Percentiles rank a stretch among this genome's conserved stretches.
Conservation (phyloP, 2,888 invertebrate species). For the Coleophora deauratella region DNA sequence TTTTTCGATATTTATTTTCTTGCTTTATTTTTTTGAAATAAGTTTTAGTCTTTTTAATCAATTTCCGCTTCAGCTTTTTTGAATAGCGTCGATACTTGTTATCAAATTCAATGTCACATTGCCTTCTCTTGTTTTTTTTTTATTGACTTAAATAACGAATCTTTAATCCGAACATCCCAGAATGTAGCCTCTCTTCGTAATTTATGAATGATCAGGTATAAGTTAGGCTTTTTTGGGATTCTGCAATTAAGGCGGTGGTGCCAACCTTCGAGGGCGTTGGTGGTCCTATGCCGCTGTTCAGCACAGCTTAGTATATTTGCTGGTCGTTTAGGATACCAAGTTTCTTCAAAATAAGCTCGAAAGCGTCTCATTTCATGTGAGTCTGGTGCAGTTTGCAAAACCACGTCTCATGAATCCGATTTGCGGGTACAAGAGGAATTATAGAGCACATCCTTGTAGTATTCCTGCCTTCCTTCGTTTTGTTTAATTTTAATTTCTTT, state of each 20-base stretch:
- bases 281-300: slow-evolving; percentile 7
- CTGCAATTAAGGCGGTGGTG: slow-evolving; percentile 8
- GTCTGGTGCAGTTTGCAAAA: slow-evolving; percentile 5
- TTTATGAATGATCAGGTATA: slow-evolving; percentile 10
- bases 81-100: neutral
- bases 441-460: slow-evolving; percentile 7
- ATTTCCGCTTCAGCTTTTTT: neutral
- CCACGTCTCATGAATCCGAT: slow-evolving; percentile 11
- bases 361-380: slow-evolving; percentile 11
- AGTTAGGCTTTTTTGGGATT: slow-evolving; percentile 9
- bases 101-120: neutral
- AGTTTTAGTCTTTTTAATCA: neutral
- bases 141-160: slow-evolving; percentile 2
- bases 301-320: slow-evolving; percentile 10
- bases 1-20: no score
- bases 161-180: slow-evolving; percentile 8
- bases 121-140: slow-evolving; percentile 1
- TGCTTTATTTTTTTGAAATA: neutral
- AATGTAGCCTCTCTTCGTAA: slow-evolving; percentile 10
- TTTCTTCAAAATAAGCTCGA: slow-evolving; percentile 9
- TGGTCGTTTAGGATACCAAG: slow-evolving; percentile 11
- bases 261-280: slow-evolving; percentile 12
- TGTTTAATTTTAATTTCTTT: slow-evolving; percentile 8
- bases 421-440: slow-evolving; percentile 10
- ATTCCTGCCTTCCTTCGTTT: slow-evolving; percentile 9